These are phyloP conservation scores for Tenthredo amoena DNA, from an alignment of 2,888 invertebrate species.

Conservation along the genomic window DNA sequence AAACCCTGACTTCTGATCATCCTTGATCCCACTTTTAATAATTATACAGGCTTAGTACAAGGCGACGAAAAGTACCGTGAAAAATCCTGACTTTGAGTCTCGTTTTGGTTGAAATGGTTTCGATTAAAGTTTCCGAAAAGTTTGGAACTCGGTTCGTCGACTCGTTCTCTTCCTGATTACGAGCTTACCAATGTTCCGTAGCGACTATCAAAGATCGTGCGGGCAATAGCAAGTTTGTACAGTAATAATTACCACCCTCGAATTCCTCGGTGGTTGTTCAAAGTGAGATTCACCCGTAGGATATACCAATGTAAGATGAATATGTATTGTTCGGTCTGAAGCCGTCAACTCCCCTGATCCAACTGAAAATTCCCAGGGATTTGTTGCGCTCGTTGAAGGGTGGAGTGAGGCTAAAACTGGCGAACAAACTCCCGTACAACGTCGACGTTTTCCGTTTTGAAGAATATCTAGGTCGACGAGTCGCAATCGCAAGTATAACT, in stretches of 20 bases:
- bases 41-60: neutral
- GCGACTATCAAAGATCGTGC: neutral
- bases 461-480: slow-evolving; percentile 32
- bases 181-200: neutral
- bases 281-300: neutral
- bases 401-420: slow-evolving; percentile 18
- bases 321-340: slow-evolving; percentile 14
- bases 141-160: neutral
- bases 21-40: neutral
- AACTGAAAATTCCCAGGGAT: neutral
- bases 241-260: neutral
- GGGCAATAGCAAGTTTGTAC: neutral
- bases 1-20: neutral
- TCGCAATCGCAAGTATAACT: slow-evolving; percentile 25
- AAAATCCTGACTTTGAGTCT: neutral
- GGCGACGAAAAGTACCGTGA: neutral
- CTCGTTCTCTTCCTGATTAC: neutral
- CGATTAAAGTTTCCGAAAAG: neutral
- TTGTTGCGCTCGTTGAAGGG: neutral
- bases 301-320: neutral
- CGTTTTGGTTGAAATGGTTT: neutral
- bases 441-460: neutral
- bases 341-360: slow-evolving; percentile 19
- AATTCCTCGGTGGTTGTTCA: neutral
- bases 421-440: slow-evolving; percentile 21